A percentile compares a stretch with the other conserved stretches of the same genome.
Evolutionary conservation across 2,888 invertebrate genomes (phyloP).

Genomic region (Lasioglossum figueresi): DNA sequence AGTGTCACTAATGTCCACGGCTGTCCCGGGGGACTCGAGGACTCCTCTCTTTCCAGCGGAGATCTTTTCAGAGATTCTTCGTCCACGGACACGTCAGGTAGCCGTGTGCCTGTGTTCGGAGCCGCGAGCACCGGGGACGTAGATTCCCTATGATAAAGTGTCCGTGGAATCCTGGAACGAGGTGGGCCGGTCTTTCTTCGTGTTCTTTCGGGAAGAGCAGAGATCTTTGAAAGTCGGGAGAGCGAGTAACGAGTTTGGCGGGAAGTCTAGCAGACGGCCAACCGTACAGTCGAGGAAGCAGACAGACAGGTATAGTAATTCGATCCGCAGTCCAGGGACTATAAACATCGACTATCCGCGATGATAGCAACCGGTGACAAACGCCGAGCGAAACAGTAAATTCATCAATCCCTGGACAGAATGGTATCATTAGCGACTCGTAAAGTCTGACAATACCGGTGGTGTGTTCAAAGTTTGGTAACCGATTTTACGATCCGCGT

Average conservation of each 20-base stretch:
- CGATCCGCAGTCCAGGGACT: slow-evolving; percentile 20
- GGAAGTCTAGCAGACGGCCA: not conserved
- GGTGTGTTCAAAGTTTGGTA: not conserved
- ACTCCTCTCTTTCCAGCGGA: slow-evolving; percentile 41
- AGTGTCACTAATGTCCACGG: slow-evolving; percentile 70
- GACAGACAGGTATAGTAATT: slow-evolving; percentile 32
- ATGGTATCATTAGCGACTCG: slow-evolving; percentile 45
- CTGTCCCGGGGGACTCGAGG: slow-evolving; percentile 27
- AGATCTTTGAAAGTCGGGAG: slow-evolving; percentile 21
- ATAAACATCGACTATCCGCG: slow-evolving; percentile 37
- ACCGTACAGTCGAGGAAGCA: not conserved
- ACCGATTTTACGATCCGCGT: slow-evolving; percentile 23
- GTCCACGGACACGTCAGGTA: slow-evolving; percentile 54
- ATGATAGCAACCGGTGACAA: not conserved
- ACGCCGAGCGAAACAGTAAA: slow-evolving; percentile 36
- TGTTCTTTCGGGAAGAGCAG: not conserved
- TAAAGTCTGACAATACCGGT: slow-evolving; percentile 30
- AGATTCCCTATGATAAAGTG: slow-evolving; percentile 60
- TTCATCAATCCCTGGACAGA: slow-evolving; percentile 28
- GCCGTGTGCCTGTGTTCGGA: slow-evolving; percentile 36
- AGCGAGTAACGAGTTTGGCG: slow-evolving; percentile 3
- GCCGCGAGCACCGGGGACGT: slow-evolving; percentile 36
- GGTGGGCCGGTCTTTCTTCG: slow-evolving; percentile 18
- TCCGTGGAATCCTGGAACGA: slow-evolving; percentile 44
- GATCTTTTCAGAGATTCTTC: slow-evolving; percentile 57